Evolutionary conservation across 2,888 invertebrate genomes (phyloP).

Genomic region (Hetaerina titia): DNA sequence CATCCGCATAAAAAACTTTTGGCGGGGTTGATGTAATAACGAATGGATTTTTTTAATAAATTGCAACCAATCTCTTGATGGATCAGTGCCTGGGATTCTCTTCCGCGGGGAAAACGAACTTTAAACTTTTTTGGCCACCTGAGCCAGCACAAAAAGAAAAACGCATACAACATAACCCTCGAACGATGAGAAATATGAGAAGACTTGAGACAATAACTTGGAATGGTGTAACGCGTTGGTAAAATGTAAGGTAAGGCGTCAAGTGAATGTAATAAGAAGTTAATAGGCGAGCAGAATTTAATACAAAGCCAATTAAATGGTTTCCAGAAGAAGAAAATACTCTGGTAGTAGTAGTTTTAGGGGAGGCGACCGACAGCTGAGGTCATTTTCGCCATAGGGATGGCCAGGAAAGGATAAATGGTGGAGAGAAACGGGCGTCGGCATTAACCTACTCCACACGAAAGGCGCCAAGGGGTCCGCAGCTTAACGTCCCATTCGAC

Average conservation of each 20-base stretch:
- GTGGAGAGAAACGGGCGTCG: too few relatives aligned
- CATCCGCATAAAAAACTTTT: neutral
- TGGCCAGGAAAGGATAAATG: too few relatives aligned
- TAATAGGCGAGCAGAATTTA: too few relatives aligned
- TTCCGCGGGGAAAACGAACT: neutral
- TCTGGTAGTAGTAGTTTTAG: too few relatives aligned
- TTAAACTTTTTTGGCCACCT: constrained; percentile 44
- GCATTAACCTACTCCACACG: too few relatives aligned
- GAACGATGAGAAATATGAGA: neutral
- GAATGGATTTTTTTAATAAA: neutral
- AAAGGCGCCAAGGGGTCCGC: too few relatives aligned
- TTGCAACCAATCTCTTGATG: constrained; percentile 43
- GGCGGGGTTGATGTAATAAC: neutral
- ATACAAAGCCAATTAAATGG: neutral
- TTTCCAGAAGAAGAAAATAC: neutral
- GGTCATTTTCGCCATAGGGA: too few relatives aligned
- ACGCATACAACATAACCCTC: neutral
- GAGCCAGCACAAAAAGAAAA: constrained; percentile 33
- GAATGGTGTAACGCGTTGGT: neutral
- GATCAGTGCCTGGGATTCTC: constrained; percentile 24
- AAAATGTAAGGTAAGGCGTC: neutral
- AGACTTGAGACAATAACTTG: neutral
- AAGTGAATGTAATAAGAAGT: neutral
- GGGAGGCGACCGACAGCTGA: too few relatives aligned
- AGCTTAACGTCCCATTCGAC: too few relatives aligned